Percentiles rank a stretch among this genome's conserved stretches.
Evolutionary conservation across 2,113 vertebrate genomes (phyloP).

Genomic region (Oceanites oceanicus): DNA sequence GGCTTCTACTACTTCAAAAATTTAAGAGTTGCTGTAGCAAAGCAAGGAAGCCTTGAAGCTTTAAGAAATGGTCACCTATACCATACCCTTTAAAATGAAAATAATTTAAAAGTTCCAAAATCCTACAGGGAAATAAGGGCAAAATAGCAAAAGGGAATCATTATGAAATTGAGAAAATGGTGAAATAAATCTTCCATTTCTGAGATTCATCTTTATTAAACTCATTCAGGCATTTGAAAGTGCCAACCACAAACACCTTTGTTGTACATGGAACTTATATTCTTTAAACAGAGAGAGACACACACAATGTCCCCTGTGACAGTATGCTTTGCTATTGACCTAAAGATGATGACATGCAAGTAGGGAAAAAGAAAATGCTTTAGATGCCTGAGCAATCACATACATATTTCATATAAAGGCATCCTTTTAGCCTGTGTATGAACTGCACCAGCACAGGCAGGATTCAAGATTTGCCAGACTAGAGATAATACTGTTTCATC

Average conservation of each 20-base stretch:
- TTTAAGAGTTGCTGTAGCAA: not conserved
- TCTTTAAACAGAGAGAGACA: not conserved
- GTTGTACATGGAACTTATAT: not conserved
- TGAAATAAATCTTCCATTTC: not conserved
- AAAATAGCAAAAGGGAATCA: not conserved
- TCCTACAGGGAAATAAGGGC: not conserved
- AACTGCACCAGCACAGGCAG: not conserved
- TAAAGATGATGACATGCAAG: not conserved
- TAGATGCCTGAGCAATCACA: not conserved
- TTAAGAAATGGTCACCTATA: not conserved
- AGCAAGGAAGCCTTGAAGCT: not conserved
- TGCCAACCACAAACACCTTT: not conserved
- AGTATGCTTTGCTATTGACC: not conserved
- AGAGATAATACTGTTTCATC: not conserved
- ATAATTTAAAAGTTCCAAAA: not conserved
- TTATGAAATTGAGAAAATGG: not conserved
- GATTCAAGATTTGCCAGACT: not conserved
- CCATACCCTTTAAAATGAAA: not conserved
- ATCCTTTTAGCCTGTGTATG: not conserved
- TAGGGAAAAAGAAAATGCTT: not conserved
- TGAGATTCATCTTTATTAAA: not conserved
- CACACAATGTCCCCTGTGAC: not conserved
- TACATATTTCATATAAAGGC: not conserved
- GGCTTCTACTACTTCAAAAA: constrained; percentile 40
- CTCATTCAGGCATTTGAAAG: not conserved